Evolutionary conservation across 1,140 invertebrate genomes (phyloP), one percentile per base, ranked within the genome.

Genomic region (Ceratina australensis): DNA sequence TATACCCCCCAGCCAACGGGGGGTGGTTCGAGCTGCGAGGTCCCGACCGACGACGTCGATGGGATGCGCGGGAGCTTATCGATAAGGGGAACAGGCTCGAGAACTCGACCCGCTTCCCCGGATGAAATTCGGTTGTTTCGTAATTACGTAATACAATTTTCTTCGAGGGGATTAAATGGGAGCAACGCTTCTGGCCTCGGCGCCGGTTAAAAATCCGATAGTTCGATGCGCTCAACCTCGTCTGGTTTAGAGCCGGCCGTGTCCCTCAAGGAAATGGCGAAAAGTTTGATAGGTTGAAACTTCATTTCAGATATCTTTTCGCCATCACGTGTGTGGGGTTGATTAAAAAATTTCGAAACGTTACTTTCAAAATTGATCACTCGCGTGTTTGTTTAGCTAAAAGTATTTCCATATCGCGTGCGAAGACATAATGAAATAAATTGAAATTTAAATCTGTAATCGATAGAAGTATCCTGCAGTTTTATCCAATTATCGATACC

Each of bases 111-210:
- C 42, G n/a, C 8, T 33, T 12, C 16, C 18, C 18, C 18, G 28
- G 7, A 63, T 50, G 26, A 72, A 67, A 64, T 72, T 56, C 50
- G 49, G 49, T 72, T 59, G 42, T 59, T 72, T 59, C 24, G 15
- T 59, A 68, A 78, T 22, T 52, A 33, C 16, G 50, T 47, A 20
- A 57, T 66, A 66, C 33, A 52, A 20, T 66, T 66, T 33, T 4
- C n/a, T 64, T 15, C 13, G n/a, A 57, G 63, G 67, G 54, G 66
- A 75, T 74, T 80, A 22, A 24, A 60, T 8, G 52, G 2, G 24
- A 64, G 60, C 8, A 50, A 54, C 42, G 33, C 8, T 59, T 24
- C 22, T 57, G 15, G n/a, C 2, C 50, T 13, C 13, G 15, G 24
- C 13, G 24, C 16, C 13, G 1, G 50, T 52, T 12, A 26, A 68